A percentile compares a stretch with the other conserved stretches of the same genome.
Evolutionary conservation across 1,140 invertebrate species (phyloP).

Genomic region (Paracyclopina nana): DNA sequence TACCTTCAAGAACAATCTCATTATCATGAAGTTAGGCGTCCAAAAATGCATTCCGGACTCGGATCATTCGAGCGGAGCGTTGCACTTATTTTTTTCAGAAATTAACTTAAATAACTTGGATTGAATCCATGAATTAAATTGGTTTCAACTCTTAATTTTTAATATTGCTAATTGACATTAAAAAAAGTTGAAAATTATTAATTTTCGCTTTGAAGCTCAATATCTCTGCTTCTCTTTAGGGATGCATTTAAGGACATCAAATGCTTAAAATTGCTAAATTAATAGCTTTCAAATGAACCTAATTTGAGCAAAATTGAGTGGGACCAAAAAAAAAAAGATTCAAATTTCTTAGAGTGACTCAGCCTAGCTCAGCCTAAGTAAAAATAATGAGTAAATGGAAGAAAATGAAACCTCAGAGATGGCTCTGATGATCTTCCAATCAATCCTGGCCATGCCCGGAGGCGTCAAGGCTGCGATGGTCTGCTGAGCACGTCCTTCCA

Average conservation of each 20-base stretch:
- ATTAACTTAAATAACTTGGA: too few species aligned
- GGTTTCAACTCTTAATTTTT: too few species aligned
- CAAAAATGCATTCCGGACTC: too few species aligned
- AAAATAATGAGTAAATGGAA: neutral
- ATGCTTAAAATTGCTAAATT: constrained; percentile 16
- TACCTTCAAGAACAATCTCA: constrained; percentile 36
- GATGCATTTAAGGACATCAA: constrained; percentile 6
- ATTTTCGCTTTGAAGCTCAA: neutral
- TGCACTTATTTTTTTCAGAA: too few species aligned
- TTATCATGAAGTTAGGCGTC: too few species aligned
- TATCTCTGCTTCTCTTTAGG: neutral
- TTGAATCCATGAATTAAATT: too few species aligned
- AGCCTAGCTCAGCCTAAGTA: neutral
- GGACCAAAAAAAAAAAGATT: constrained; percentile 17
- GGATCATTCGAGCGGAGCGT: too few species aligned
- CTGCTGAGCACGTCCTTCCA: constrained; percentile 88
- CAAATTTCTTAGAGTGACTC: neutral
- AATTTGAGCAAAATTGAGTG: neutral
- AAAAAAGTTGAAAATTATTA: too few species aligned
- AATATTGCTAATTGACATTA: too few species aligned
- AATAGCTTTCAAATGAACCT: neutral
- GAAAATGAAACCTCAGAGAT: constrained; percentile 43
- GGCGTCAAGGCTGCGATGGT: constrained; percentile 73
- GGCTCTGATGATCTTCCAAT: constrained; percentile 94
- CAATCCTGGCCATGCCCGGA: constrained; percentile 77